Conservation (phyloP, 2,113 vertebrate species). For the Capreolus pygargus region DNA sequence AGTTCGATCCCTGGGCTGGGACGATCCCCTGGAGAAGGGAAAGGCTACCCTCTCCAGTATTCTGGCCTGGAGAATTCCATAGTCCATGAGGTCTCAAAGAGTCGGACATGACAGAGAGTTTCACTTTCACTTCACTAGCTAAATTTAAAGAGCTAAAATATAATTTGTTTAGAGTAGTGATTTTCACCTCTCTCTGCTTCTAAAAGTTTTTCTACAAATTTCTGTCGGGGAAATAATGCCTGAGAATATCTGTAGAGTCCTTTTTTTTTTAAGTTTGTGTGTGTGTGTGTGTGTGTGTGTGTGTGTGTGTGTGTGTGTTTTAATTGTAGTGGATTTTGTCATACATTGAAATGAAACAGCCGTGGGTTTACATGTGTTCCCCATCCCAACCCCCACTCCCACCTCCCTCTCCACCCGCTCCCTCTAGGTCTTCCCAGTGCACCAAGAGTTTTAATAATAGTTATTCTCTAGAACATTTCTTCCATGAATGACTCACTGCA, state of each 20-base stretch:
- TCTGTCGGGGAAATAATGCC: neutral
- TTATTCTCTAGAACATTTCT: neutral
- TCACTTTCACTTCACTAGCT: neutral
- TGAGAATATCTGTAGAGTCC: neutral
- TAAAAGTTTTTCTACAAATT: neutral
- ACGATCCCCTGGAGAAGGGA: neutral
- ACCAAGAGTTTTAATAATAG: neutral
- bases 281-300: no score
- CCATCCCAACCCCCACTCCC: no score
- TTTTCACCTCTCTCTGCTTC: neutral
- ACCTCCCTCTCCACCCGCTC: no score
- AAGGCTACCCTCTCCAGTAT: neutral
- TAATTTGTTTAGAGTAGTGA: neutral
- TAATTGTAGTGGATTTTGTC: no score
- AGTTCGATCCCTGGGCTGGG: neutral
- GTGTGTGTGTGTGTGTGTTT: no score
- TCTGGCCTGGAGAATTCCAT: neutral
- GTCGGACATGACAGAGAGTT: neutral
- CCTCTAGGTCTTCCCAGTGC: no score
- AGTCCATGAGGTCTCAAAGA: neutral
- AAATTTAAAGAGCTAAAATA: neutral
- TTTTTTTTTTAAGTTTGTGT: no score
- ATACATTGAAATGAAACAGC: no score
- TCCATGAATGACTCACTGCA: neutral
- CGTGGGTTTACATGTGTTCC: no score